Evolutionary conservation across 2,113 vertebrate genomes (phyloP).

Genomic region (Pituophis catenifer): DNA sequence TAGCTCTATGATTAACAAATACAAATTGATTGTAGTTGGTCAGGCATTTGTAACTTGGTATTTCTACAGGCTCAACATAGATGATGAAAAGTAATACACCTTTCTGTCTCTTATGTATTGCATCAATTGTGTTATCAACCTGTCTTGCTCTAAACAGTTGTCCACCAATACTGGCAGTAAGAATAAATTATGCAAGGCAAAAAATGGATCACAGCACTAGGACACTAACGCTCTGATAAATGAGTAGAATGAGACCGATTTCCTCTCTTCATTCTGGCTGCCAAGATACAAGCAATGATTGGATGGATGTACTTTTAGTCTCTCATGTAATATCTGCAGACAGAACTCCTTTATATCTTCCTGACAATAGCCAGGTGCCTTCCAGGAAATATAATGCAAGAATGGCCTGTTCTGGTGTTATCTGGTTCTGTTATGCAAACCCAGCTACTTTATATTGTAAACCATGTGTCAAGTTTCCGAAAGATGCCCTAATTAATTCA

Average conservation of each 20-base stretch:
- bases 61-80: background rate
- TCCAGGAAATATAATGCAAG: background rate
- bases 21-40: background rate
- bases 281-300: background rate
- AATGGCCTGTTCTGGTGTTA: background rate
- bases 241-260: background rate
- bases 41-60: background rate
- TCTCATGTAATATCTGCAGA: background rate
- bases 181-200: background rate
- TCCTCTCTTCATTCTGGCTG: background rate
- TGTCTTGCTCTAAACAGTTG: background rate
- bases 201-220: background rate
- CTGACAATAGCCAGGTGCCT: background rate
- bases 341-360: background rate
- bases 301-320: background rate
- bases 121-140: background rate
- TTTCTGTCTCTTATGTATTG: background rate
- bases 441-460: background rate
- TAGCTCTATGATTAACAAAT: background rate
- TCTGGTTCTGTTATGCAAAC: background rate
- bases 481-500: too few species aligned
- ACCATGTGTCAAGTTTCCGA: too few species aligned
- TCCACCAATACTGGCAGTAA: background rate
- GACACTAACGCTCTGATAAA: background rate
- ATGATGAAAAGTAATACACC: background rate